Percentiles rank a stretch among this genome's conserved stretches.
Conservation (phyloP, 2,113 vertebrate genomes). For the Balaenoptera acutorostrata region DNA sequence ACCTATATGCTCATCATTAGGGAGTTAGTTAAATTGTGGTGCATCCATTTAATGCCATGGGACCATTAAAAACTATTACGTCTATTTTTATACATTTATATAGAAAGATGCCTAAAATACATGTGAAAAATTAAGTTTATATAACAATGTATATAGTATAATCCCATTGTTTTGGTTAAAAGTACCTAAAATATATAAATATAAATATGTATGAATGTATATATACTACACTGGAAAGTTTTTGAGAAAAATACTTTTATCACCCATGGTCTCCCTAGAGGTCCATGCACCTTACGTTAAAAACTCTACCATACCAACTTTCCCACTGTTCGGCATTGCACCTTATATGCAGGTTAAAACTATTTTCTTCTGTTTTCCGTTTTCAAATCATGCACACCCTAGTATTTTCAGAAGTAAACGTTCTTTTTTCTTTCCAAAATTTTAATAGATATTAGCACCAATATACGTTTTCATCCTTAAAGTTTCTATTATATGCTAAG, state of each 20-base stretch:
- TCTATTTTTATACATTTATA: neutral
- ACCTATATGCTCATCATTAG: neutral
- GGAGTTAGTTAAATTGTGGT: neutral
- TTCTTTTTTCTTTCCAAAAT: neutral
- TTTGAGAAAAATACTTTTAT: neutral
- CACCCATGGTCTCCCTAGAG: neutral
- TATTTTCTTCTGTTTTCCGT: neutral
- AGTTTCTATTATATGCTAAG: neutral
- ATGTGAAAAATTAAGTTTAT: neutral
- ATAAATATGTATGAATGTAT: neutral
- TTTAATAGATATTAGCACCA: neutral
- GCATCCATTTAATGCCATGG: neutral
- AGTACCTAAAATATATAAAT: neutral
- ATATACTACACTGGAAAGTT: neutral
- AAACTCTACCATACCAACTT: neutral
- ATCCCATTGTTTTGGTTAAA: neutral
- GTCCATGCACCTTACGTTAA: neutral
- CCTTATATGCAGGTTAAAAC: neutral
- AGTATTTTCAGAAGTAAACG: conserved; percentile 7
- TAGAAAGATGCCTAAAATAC: neutral
- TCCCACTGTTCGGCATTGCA: neutral
- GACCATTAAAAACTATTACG: neutral
- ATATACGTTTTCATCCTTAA: neutral
- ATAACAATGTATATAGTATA: neutral
- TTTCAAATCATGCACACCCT: neutral